Conservation (phyloP, 2,888 invertebrate species). For the Torymus auratus region DNA sequence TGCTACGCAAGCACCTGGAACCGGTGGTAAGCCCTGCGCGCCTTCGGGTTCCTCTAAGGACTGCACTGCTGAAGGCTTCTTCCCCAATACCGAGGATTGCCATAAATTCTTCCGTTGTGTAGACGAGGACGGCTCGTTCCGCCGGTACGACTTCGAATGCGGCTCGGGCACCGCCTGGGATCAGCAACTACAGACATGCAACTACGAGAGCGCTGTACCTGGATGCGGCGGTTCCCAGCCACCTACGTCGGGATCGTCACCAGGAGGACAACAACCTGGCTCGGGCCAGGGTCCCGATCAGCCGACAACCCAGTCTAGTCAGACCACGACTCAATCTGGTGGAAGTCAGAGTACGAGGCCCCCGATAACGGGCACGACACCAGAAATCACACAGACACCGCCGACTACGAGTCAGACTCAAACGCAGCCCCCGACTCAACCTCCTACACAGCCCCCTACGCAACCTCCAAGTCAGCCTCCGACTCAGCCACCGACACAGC, state of each 20-base stretch:
- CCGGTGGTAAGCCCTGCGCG: conserved; percentile 45
- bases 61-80: conserved; percentile 81
- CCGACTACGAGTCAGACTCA: not conserved
- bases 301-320: conserved; percentile 40
- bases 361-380: not conserved
- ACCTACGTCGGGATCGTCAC: not conserved
- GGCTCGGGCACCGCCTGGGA: conserved; percentile 85
- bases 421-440: conserved; percentile 14
- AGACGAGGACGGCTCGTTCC: conserved; percentile 78
- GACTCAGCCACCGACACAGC: not conserved
- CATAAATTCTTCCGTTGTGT: conserved; percentile 88
- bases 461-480: not conserved
- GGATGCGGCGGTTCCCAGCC: conserved; percentile 60
- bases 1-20: conserved; percentile 27
- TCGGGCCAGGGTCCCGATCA: no score
- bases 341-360: not conserved
- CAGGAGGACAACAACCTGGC: conserved; percentile 17
- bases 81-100: conserved; percentile 83
- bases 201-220: conserved; percentile 79
- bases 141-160: conserved; percentile 81
- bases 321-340: conserved; percentile 26
- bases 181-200: conserved; percentile 80
- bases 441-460: not conserved
- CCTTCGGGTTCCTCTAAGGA: conserved; percentile 45
- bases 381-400: conserved; percentile 17